These are phyloP conservation scores for Microhierax caerulescens DNA, from an alignment of 2,797 vertebrate genomes.

Conservation along the genomic window DNA sequence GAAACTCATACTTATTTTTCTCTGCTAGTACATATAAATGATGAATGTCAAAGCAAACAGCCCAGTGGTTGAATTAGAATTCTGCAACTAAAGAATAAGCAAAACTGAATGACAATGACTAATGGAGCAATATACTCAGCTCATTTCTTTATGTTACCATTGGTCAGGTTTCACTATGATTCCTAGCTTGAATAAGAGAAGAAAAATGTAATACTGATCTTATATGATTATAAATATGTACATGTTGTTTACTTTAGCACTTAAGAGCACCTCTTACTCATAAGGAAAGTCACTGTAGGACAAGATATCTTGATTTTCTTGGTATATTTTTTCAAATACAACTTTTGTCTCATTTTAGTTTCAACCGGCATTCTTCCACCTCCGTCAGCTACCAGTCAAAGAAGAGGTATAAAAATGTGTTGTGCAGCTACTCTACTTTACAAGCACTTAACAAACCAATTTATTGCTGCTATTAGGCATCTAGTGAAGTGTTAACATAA, in stretches of 20 bases:
- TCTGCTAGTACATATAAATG: background rate
- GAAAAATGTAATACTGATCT: background rate
- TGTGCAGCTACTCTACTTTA: conserved; percentile 36
- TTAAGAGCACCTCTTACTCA: background rate
- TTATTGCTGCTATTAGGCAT: conserved; percentile 32
- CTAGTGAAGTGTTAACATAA: conserved; percentile 50
- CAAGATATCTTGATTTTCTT: background rate
- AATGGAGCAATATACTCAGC: background rate
- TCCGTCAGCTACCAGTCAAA: conserved; percentile 79
- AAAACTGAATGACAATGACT: background rate
- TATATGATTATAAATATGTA: background rate
- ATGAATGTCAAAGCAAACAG: background rate
- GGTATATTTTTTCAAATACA: background rate
- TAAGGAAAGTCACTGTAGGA: background rate
- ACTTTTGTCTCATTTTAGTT: conserved; percentile 77
- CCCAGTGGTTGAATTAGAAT: background rate
- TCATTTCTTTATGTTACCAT: background rate
- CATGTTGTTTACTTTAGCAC: background rate
- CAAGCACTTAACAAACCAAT: conserved; percentile 42
- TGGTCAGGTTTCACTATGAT: background rate
- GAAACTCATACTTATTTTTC: background rate
- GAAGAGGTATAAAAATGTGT: conserved; percentile 67
- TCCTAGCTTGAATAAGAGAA: background rate
- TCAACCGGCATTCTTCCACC: conserved; percentile 78
- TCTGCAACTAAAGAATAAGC: background rate